These are phyloP conservation scores for Pleuronectes platessa DNA, from an alignment of 2,113 vertebrate species.

Conservation along the genomic window DNA sequence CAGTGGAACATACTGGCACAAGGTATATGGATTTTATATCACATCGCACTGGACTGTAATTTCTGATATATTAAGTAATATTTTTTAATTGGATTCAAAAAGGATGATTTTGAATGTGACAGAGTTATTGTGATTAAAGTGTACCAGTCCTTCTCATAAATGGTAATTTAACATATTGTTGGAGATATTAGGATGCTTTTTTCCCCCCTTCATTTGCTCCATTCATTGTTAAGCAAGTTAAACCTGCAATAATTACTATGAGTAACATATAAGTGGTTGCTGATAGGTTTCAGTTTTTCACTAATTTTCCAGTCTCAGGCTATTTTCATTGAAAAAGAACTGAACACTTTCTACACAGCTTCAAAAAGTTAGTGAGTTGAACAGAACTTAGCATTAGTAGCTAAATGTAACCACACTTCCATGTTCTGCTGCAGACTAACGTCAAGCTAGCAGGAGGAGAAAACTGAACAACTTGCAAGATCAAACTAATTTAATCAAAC, in stretches of 20 bases:
- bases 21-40: slow-evolving; percentile 79
- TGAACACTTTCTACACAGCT: too few species aligned
- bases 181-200: background rate
- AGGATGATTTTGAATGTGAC: background rate
- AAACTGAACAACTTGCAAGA: too few species aligned
- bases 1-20: slow-evolving; percentile 99
- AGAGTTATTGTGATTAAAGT: background rate
- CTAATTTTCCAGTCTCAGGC: too few species aligned
- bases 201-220: background rate
- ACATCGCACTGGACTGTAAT: background rate
- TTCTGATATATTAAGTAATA: accelerated
- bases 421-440: too few species aligned
- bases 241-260: background rate
- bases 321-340: too few species aligned
- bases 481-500: too few species aligned
- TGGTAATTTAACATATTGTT: background rate
- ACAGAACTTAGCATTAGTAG: too few species aligned
- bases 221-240: background rate
- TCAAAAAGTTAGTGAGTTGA: too few species aligned
- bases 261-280: background rate
- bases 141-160: background rate
- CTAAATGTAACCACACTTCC: too few species aligned
- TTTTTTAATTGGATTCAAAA: background rate
- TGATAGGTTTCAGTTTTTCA: too few species aligned
- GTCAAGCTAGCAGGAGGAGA: too few species aligned